A percentile compares a stretch with the other conserved stretches of the same genome.
Evolutionary conservation across 2,888 invertebrate genomes (phyloP).

Genomic region (Volucella inflata): DNA sequence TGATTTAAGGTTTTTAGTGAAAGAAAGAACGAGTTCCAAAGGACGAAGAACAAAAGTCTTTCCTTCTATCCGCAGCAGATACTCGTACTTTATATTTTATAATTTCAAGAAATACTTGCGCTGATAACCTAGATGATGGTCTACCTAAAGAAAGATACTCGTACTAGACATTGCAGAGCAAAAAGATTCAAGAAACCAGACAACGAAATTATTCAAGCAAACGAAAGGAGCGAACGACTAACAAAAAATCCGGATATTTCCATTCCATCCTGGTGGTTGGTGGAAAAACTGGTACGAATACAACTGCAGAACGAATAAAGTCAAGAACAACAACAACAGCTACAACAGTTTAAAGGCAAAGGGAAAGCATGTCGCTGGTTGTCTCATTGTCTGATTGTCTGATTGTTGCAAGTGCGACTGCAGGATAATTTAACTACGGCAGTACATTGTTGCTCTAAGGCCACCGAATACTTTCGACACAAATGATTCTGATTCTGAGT

Average conservation of each 20-base stretch:
- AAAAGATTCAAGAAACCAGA: not conserved
- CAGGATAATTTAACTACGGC: slow-evolving; percentile 45
- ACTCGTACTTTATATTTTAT: slow-evolving; percentile 32
- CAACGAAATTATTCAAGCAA: slow-evolving; percentile 52
- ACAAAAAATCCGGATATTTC: not conserved
- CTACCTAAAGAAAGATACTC: slow-evolving; percentile 34
- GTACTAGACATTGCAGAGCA: slow-evolving; percentile 2
- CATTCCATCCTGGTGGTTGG: not conserved
- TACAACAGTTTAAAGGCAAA: slow-evolving; percentile 12
- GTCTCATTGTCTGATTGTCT: slow-evolving; percentile 26
- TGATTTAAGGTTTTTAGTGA: slow-evolving; percentile 55
- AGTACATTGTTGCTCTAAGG: slow-evolving; percentile 47
- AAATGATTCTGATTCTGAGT: slow-evolving; percentile 13
- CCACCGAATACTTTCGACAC: slow-evolving; percentile 50
- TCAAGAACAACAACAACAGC: slow-evolving; percentile 19
- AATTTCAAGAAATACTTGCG: slow-evolving; percentile 49
- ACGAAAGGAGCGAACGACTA: slow-evolving; percentile 13
- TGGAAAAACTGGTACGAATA: not conserved
- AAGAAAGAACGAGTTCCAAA: slow-evolving; percentile 25
- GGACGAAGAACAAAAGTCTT: slow-evolving; percentile 51
- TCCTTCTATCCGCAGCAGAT: slow-evolving; percentile 37
- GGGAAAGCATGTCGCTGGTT: slow-evolving; percentile 8
- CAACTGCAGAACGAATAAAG: slow-evolving; percentile 2
- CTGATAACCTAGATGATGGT: slow-evolving; percentile 71
- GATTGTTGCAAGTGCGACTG: slow-evolving; percentile 31